Base-by-base conservation (phyloP, 2,888 invertebrate species). In the Trisateles emortualis region DNA sequence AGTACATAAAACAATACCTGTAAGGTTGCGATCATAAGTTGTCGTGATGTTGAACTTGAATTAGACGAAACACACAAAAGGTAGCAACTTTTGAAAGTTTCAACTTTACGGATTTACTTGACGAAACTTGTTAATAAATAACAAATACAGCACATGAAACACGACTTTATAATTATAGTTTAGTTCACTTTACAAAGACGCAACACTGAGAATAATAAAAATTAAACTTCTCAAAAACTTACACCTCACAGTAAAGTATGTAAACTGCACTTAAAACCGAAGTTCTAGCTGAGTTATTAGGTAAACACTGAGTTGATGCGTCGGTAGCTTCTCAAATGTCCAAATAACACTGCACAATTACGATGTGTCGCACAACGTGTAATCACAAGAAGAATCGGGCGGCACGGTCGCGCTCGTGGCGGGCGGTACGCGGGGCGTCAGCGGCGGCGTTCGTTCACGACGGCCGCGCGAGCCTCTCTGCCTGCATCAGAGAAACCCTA, bases 381-480 rank as follows among this genome's bases (percentile, higher is more conserved):
- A 83, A 81, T 83, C 83, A 83, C 81, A 72, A 69, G 79, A 80
- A 73, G n/a, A n/a, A n/a, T n/a, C 77, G 76, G 79, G 69, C 57
- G 65, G 74, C 86, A 81, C 84, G 85, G 87, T 87, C 81, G 68
- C 42, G 50, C 36, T 64, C 72, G 74, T 36, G 62, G 56, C 61
- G 66, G 60, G 24, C 50, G 32, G 45, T 57, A 57, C 63, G 46
- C 24, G 52, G 43, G 50, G 57, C 41, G 36, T 48, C 46, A 56
- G 47, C 59, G 1, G 48, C 63, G 69, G 74, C 90, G 91, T 90
- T 71, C 84, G 78, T 61, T 64, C 83, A 71, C 71, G 71, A 61
- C 85, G 84, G 73, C 77, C 78, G 85, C 86, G 84, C 86, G 86
- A 82, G 82, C 79, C 87, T 84, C 81, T 90, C 87, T 90, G 88